Base-by-base conservation (phyloP, 2,888 invertebrate genomes). In the Nomada ruficornis region DNA sequence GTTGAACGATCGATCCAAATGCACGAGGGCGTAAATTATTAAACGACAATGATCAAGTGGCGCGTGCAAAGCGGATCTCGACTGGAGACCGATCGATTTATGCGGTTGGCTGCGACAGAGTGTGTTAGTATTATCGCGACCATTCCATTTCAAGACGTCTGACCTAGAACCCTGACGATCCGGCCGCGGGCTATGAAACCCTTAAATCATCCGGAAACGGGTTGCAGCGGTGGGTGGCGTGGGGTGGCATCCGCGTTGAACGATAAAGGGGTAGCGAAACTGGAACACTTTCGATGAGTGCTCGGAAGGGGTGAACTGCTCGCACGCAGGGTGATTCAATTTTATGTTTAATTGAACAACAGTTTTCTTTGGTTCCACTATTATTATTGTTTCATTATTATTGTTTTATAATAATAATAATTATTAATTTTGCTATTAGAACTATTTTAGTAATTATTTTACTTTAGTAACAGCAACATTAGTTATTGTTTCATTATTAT, bases 151-250 rank as follows among this genome's bases (percentile, higher is more conserved):
- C 54, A 57, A 69, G 57, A 50, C 29, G 59, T 50, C 54, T 77
- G 87, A 86, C 86, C 86, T 80, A 77, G 82, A 86, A 84, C 87
- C 73, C 71, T 54, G 72, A n/a, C 54, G 77, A 84, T 77, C 80
- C 60, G 29, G 76, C 36, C 59, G 23, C 44, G 69, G 77, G 79
- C 85, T 71, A 71, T 64, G 80, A 72, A 65, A 55, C 55, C 65
- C 13, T 57, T 81, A 81, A 84, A 86, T 84, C 73, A 75, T 50
- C 65, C 78, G 74, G 74, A 64, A 83, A 75, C 65, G 57, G n/a
- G 47, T 44, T 69, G 47, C 15, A 0, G 15, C 9, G 29, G 23
- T 52, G 62, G 59, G 62, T 52, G 26, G 60, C 63, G 52, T 73
- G 64, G 64, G 59, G 73, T 52, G 69, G 77, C 20, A 71, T 63